Evolutionary conservation across 2,888 invertebrate species (phyloP).

Genomic region (Agrochola lychnidis): DNA sequence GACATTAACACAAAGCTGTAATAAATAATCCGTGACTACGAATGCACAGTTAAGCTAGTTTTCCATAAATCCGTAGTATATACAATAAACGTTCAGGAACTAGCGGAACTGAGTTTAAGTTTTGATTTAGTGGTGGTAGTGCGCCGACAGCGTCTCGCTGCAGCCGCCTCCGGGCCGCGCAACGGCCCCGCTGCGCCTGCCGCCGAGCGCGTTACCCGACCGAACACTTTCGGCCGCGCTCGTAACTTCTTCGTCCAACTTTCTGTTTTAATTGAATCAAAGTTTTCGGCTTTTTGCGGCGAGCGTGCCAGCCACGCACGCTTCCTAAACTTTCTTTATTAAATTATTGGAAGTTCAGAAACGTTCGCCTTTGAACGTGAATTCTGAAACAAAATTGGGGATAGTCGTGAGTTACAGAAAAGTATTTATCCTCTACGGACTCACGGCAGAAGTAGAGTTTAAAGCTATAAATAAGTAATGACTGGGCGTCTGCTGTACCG

Average conservation of each 20-base stretch:
- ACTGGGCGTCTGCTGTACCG: constrained; percentile 52
- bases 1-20: constrained; percentile 51
- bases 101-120: constrained; percentile 67
- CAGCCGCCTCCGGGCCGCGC: constrained; percentile 58
- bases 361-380: constrained; percentile 88
- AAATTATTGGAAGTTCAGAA: constrained; percentile 90
- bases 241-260: constrained; percentile 87
- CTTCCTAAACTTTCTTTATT: constrained; percentile 90
- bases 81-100: constrained; percentile 61
- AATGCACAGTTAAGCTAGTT: constrained; percentile 46
- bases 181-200: constrained; percentile 48
- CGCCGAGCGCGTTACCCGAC: constrained; percentile 68
- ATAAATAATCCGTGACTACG: constrained; percentile 53
- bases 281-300: constrained; percentile 90
- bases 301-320: constrained; percentile 89
- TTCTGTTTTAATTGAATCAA: constrained; percentile 90
- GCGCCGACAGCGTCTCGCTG: constrained; percentile 64
- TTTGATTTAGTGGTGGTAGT: constrained; percentile 77
- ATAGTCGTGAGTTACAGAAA: constrained; percentile 83
- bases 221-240: constrained; percentile 78
- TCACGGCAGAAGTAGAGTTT: constrained; percentile 62
- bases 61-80: constrained; percentile 57
- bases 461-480: constrained; percentile 68
- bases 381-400: constrained; percentile 84
- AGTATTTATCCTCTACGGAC: constrained; percentile 75